Percentiles rank a stretch among this genome's conserved stretches.
These are phyloP conservation scores for Zeuzera pyrina DNA, from an alignment of 2,888 invertebrate genomes.

Conservation along the genomic window DNA sequence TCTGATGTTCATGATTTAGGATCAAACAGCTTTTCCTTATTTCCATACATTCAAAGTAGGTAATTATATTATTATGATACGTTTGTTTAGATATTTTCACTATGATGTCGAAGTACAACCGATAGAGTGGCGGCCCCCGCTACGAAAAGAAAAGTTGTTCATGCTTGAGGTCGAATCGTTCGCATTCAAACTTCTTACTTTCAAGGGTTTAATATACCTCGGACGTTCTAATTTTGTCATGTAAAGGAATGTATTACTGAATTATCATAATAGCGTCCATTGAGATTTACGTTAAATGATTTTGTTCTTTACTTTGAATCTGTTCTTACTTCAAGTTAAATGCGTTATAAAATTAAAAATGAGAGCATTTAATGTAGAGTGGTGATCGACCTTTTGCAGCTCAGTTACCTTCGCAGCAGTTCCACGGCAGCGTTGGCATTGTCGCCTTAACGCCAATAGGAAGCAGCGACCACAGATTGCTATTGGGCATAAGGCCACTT, in stretches of 20 bases:
- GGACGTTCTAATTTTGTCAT: slow-evolving; percentile 1
- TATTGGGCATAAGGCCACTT: slow-evolving; percentile 72
- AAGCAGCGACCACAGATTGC: slow-evolving; percentile 65
- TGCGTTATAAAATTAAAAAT: background rate
- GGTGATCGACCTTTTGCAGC: slow-evolving; percentile 49
- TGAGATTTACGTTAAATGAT: background rate
- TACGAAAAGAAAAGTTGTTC: slow-evolving; percentile 39
- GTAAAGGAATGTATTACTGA: background rate
- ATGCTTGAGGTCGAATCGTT: slow-evolving; percentile 39
- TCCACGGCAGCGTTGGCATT: slow-evolving; percentile 53
- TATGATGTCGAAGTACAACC: too few species aligned
- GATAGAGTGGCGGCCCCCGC: slow-evolving; percentile 36
- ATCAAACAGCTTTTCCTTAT: too few species aligned
- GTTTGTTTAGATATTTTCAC: too few species aligned
- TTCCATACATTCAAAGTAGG: too few species aligned
- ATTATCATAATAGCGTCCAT: background rate
- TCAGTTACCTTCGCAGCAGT: slow-evolving; percentile 57
- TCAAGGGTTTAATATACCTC: slow-evolving; percentile 28
- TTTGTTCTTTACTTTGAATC: too few species aligned
- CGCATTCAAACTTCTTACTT: slow-evolving; percentile 30
- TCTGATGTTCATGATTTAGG: too few species aligned
- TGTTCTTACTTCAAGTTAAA: too few species aligned
- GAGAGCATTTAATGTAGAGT: background rate
- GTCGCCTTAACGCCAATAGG: slow-evolving; percentile 68
- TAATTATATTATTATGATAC: too few species aligned